Base-by-base conservation (phyloP, 2,113 vertebrate species). In the Erpornis zantholeuca region DNA sequence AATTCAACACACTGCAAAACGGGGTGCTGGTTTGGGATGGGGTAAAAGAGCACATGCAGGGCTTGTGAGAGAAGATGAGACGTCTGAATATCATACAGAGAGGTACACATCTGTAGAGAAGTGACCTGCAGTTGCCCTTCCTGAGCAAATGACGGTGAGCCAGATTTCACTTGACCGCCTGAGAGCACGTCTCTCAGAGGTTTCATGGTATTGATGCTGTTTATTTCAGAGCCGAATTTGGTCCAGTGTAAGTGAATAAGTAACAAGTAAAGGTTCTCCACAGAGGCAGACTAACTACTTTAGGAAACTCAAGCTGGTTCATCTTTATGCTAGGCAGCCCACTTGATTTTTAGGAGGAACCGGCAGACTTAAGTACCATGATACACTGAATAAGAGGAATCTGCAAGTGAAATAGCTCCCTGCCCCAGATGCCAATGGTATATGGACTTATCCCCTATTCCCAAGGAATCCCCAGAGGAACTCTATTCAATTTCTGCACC, bases 171-270 rank as follows among this genome's bases (percentile, higher is more conserved):
- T 63, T 90, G 68, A 82, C 68, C 4, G 6, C 85, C 52, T 71
- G 60, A 75, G 52, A 93, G 64, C 11, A 53, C 2, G 0, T 25
- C 59, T 73, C 85, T 92, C 86, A 29, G 8, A 81, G n/a, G 64
- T 81, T 75, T 89, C 61, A 78, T 53, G 77, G 47, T 84, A 75
- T 11, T 40, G 73, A 91, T 15, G 22, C 25, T 0, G 0, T 61
- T 77, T 66, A 70, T 49, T 90, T 76, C 70, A 84, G 77, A 73
- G 82, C 63, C 86, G 86, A 90, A 91, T 96, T 93, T 96, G 95
- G 85, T 95, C 91, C 94, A 96, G 80, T 90, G 72, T 89, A 69
- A 69, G 56, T 35, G 24, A 69, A 2, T 71, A 93, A 76, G 54
- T 47, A 53, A 61, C 25, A 57, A 52, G 78, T 28, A 77, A 59